Evolutionary conservation across 2,888 invertebrate genomes (phyloP).

Genomic region (Vanessa cardui): DNA sequence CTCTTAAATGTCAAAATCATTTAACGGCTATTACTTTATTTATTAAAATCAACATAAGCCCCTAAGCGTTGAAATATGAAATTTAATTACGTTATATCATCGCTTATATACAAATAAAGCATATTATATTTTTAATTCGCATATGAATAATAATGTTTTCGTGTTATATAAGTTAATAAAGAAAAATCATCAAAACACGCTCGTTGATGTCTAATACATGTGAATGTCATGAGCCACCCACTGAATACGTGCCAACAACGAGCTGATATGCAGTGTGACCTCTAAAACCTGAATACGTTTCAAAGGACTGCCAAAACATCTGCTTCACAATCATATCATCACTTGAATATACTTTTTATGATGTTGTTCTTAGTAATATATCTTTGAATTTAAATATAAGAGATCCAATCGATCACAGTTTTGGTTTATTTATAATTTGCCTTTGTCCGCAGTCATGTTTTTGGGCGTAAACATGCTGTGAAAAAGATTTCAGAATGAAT

Average conservation of each 20-base stretch:
- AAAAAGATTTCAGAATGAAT: not conserved
- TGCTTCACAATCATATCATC: slow-evolving; percentile 13
- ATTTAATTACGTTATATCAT: no score
- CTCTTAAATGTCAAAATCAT: not conserved
- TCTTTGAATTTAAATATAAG: slow-evolving; percentile 2
- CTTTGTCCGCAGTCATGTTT: slow-evolving; percentile 5
- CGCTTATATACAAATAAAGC: no score
- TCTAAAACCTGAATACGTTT: slow-evolving; percentile 31
- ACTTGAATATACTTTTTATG: slow-evolving; percentile 2
- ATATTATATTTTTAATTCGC: no score
- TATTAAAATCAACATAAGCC: not conserved
- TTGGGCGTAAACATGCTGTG: not conserved
- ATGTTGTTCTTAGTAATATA: slow-evolving; percentile 1
- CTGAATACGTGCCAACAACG: slow-evolving; percentile 11
- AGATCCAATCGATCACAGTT: slow-evolving; percentile 4
- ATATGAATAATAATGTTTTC: no score
- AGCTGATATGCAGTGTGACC: slow-evolving; percentile 23
- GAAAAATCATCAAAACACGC: not conserved
- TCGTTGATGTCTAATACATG: slow-evolving; percentile 44
- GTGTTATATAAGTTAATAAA: not conserved
- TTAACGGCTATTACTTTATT: no score
- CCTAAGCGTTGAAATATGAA: no score
- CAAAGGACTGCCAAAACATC: slow-evolving; percentile 25
- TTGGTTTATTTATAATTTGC: not conserved
- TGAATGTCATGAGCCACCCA: slow-evolving; percentile 37